phyloP scores from a whole-genome alignment of 2,888 invertebrate genomes.

The Euzetes globulus region DNA sequence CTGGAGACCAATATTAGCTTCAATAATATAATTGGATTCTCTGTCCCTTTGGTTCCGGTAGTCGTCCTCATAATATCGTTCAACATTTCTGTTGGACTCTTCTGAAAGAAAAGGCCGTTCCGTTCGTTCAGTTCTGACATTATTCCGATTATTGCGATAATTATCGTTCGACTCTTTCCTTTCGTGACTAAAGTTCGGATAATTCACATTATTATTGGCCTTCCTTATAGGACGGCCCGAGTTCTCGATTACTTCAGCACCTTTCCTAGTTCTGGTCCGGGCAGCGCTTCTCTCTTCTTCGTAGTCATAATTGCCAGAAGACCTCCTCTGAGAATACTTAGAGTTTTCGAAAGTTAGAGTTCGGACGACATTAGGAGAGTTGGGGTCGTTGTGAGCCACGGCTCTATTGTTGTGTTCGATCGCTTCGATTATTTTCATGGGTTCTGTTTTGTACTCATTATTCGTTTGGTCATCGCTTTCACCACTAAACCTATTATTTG shows the following conservation, averaged over 20 bases:
- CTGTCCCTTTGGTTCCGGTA: not conserved
- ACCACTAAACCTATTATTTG: not conserved
- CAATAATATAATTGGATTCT: conserved; percentile 12
- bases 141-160: conserved; percentile 22
- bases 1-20: not conserved
- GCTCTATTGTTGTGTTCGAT: conserved; percentile 19
- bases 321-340: conserved; percentile 24
- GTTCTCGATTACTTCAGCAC: conserved; percentile 7
- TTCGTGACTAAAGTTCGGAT: not conserved
- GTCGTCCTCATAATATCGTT: conserved; percentile 4
- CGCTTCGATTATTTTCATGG: conserved; percentile 26
- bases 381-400: not conserved
- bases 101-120: conserved; percentile 6
- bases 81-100: not conserved
- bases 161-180: conserved; percentile 16
- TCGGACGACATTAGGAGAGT: conserved; percentile 30
- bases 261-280: conserved; percentile 29
- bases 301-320: not conserved
- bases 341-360: conserved; percentile 41
- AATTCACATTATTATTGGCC: conserved; percentile 10
- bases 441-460: conserved; percentile 13
- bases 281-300: conserved; percentile 27
- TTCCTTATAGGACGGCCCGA: conserved; percentile 32
- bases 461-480: not conserved
- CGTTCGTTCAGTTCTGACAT: not conserved